Evolutionary conservation across 2,797 vertebrate species (phyloP), one percentile per base, ranked within the genome.

Genomic region (Rhynchotus rufescens): DNA sequence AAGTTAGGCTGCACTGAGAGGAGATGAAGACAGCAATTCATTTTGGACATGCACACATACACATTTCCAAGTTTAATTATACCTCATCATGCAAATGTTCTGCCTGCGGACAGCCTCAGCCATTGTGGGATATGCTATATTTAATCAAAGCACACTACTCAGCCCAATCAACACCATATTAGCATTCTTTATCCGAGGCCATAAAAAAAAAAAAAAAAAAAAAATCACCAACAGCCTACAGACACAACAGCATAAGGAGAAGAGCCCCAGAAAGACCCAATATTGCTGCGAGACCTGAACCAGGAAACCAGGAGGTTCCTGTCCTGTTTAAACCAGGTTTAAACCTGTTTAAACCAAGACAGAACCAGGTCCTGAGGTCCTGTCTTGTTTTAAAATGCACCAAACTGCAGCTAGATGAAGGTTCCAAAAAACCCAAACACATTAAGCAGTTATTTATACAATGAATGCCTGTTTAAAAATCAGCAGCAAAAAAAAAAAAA

Each of bases 191-290:
- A 86, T 78, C 61, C 66, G 42, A 93, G 90, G 69, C 66, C 73
- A 89, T 25, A 87, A 87, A 89, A 89, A 22, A 90, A 89, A 20
- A 36, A 89, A 20, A 87, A 87, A 89, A 89, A 22, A 90, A 89
- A 20, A 36, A 89, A 20, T 62, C 2, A 86, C 51, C 40, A 80
- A 59, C 75, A 86, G 72, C 11, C 32, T 68, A 23, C 23, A 90
- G 28, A 54, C 28, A 54, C 83, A 89, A 23, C 1, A 80, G 15
- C 15, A 65, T 45, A 51, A 85, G 59, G 20, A 86, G 49, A 74
- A 94, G 73, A 86, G 11, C n/a, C 44, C 71, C 22, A 25, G 22
- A 13, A 49, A 49, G 47, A 49, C 47, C 47, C 11, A 7, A 40
- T 59, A 83, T 5, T 52, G 38, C 51, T 23, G 74, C 28, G 67